phyloP scores from a whole-genome alignment of 2,888 invertebrate species.

The Amaurobius ferox region DNA sequence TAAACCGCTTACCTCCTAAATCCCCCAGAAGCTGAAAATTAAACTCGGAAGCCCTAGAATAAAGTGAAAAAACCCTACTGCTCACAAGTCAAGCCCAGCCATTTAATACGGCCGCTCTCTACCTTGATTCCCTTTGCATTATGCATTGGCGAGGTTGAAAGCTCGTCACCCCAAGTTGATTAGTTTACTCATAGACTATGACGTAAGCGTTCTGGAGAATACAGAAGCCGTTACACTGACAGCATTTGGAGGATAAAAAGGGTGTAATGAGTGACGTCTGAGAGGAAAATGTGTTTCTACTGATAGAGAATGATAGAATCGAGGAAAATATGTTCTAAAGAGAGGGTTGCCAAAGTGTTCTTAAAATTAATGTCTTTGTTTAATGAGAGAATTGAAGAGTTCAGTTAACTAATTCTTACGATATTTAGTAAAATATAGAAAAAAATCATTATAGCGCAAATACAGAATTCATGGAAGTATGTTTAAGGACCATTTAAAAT shows the following conservation, averaged over 20 bases:
- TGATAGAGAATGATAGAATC: too few species aligned
- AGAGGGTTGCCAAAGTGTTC: too few species aligned
- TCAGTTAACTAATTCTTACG: too few species aligned
- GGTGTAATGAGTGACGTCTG: too few species aligned
- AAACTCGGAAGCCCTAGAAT: slow-evolving; percentile 11
- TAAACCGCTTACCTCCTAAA: slow-evolving; percentile 9
- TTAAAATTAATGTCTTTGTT: too few species aligned
- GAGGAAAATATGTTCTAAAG: too few species aligned
- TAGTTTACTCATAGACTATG: slow-evolving; percentile 64
- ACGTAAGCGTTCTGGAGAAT: slow-evolving; percentile 21
- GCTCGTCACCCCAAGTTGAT: slow-evolving; percentile 42
- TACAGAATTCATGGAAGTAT: too few species aligned
- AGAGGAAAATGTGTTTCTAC: too few species aligned
- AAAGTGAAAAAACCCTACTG: not conserved
- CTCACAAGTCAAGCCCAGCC: slow-evolving; percentile 6
- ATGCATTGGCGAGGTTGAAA: slow-evolving; percentile 14
- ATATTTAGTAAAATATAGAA: too few species aligned
- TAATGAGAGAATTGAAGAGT: too few species aligned
- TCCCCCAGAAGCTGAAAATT: slow-evolving; percentile 1
- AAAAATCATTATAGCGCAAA: too few species aligned
- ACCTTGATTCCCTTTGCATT: not conserved
- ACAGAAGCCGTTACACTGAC: not conserved
- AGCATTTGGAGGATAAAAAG: not conserved
- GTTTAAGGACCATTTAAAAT: too few species aligned
- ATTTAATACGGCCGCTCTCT: slow-evolving; percentile 7